phyloP scores from a whole-genome alignment of 2,888 invertebrate genomes.

The Polyommatus iphigenia region DNA sequence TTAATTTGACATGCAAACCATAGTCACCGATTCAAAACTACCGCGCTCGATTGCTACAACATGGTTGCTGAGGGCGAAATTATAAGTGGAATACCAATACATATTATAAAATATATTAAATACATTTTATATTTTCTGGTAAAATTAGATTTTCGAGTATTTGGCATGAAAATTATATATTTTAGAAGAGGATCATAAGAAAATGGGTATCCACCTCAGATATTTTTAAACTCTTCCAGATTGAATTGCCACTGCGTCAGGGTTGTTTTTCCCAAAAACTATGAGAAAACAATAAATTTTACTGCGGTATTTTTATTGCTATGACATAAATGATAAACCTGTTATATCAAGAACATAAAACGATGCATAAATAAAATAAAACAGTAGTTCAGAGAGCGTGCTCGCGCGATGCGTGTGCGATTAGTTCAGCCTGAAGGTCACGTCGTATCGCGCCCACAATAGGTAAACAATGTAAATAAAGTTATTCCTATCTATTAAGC shows the following conservation, averaged over 20 bases:
- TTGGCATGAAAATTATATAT: not conserved
- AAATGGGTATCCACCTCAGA: no score
- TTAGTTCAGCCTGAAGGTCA: constrained; percentile 68
- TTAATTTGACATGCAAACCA: not conserved
- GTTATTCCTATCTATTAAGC: constrained; percentile 40
- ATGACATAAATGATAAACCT: constrained; percentile 15
- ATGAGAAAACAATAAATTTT: not conserved
- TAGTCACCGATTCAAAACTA: not conserved
- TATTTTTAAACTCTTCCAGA: not conserved
- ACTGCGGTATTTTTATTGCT: not conserved
- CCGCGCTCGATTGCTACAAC: not conserved
- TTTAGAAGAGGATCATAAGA: no score
- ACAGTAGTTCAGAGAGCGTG: constrained; percentile 54
- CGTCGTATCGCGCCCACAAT: constrained; percentile 56
- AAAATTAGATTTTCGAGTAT: no score
- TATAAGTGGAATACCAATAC: no score
- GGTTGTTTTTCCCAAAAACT: not conserved
- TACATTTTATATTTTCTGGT: no score
- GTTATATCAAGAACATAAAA: constrained; percentile 25
- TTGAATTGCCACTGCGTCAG: not conserved
- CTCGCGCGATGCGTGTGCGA: constrained; percentile 52
- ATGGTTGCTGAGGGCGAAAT: no score
- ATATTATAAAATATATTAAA: no score
- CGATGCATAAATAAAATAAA: constrained; percentile 44
- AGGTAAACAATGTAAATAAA: constrained; percentile 53